Evolutionary conservation across 2,888 invertebrate species (phyloP), one percentile per base, ranked within the genome.

Genomic region (Aethes cnicana): DNA sequence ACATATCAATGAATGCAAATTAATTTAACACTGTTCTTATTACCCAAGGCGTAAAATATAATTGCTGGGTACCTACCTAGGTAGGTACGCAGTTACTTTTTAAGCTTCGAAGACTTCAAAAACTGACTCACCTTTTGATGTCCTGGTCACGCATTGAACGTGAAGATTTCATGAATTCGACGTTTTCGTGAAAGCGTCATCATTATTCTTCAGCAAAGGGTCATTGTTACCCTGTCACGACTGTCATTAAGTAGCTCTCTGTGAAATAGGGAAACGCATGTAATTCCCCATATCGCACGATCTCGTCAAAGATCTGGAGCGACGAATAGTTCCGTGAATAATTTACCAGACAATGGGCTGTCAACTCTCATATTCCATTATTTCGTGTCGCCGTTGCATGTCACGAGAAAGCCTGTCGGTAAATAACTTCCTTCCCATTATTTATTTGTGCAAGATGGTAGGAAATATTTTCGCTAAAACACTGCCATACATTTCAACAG

Each of bases 291-390:
- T 84, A 85, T 85, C 85, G 73, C 69, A 68, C 72, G 74, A 87
- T 87, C 87, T 82, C 70, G 56, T 56, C 68, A 63, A 71, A 79
- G 77, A 84, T 85, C 78, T 81, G 68, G 79, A 81, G 80, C 81
- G 81, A 67, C 78, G 79, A 82, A 81, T 79, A 75, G 72, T 78
- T 80, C 81, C 82, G 84, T 88, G 84, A 82, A 86, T 84, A 86
- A 86, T 87, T 86, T 83, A 81, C 77, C 76, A 80, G 70, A 84
- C 83, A 82, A 84, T 83, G 78, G 78, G 62, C 77, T 81, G 82
- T 71, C 81, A 83, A 81, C 75, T 77, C 70, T 75, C 78, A 74
- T 79, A 74, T 77, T 77, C 68, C 72, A 74, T 77, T 74, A 69
- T 72, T 68, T 66, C 61, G 66, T 68, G 62, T 63, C 64, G 62